Conservation (phyloP, 2,888 invertebrate species). For the Linhomoeus sp. region DNA sequence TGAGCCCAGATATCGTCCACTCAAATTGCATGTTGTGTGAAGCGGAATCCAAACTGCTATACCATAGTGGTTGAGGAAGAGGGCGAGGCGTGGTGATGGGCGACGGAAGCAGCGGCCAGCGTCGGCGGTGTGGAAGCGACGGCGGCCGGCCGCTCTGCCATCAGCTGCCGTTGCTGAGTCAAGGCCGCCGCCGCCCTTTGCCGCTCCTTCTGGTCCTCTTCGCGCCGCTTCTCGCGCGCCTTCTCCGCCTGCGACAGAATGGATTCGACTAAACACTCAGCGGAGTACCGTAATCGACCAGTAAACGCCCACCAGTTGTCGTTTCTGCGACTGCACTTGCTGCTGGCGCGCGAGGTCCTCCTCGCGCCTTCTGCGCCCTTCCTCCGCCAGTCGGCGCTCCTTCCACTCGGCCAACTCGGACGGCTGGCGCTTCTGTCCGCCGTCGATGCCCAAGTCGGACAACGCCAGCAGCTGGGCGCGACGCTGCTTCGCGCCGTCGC, state of each 20-base stretch:
- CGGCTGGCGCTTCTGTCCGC: slow-evolving; percentile 62
- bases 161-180: slow-evolving; percentile 40
- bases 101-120: too few relatives aligned
- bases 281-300: slow-evolving; percentile 6
- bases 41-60: too few relatives aligned
- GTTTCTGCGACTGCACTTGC: slow-evolving; percentile 6
- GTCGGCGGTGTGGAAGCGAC: slow-evolving; percentile 17
- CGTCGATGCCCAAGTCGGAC: slow-evolving; percentile 57
- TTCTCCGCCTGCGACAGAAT: slow-evolving; percentile 36
- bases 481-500: slow-evolving; percentile 36
- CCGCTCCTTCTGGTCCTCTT: slow-evolving; percentile 46
- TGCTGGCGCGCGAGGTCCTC: slow-evolving; percentile 11
- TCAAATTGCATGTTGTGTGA: too few relatives aligned
- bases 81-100: too few relatives aligned
- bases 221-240: too few relatives aligned
- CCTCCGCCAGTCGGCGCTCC: slow-evolving; percentile 27
- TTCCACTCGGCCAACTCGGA: slow-evolving; percentile 33
- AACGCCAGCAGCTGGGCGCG: slow-evolving; percentile 60
- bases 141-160: slow-evolving; percentile 8
- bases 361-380: slow-evolving; percentile 43
- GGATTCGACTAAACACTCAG: slow-evolving; percentile 49
- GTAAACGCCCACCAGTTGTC: slow-evolving; percentile 7
- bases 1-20: too few relatives aligned
- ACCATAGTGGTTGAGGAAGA: too few relatives aligned
- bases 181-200: slow-evolving; percentile 9